Evolutionary conservation across 2,888 invertebrate species (phyloP).

Genomic region (Minunthozetes semirufus): DNA sequence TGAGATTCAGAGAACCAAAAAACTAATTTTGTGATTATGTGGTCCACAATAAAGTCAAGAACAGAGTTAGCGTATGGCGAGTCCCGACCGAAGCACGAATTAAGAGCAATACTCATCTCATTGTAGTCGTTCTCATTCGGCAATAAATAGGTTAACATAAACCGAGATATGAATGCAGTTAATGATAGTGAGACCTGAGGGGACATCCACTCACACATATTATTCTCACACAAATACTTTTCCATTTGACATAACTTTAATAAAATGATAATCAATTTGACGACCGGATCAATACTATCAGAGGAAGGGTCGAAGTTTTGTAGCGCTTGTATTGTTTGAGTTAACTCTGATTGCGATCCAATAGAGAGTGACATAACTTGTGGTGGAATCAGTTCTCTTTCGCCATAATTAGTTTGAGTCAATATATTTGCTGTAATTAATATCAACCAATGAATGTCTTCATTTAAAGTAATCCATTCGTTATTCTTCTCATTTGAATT

Average conservation of each 20-base stretch:
- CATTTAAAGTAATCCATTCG: conserved; percentile 60
- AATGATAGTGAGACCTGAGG: conserved; percentile 69
- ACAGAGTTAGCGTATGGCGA: conserved; percentile 61
- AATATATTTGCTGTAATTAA: conserved; percentile 63
- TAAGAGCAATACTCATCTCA: conserved; percentile 57
- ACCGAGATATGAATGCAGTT: conserved; percentile 71
- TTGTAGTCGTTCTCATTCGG: conserved; percentile 57
- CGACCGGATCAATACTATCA: conserved; percentile 37
- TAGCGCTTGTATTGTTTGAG: conserved; percentile 30
- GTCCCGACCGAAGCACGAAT: conserved; percentile 60
- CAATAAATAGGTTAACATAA: conserved; percentile 66
- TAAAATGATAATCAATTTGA: conserved; percentile 61
- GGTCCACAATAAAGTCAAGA: conserved; percentile 59
- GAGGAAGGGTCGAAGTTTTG: conserved; percentile 32
- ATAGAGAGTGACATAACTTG: conserved; percentile 50
- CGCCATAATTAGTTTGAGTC: conserved; percentile 60
- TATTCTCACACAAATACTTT: conserved; percentile 63
- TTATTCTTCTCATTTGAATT: conserved; percentile 16
- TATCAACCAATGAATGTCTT: conserved; percentile 83
- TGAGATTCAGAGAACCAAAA: conserved; percentile 28
- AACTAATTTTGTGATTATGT: conserved; percentile 50
- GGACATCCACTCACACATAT: conserved; percentile 61
- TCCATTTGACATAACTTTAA: conserved; percentile 69
- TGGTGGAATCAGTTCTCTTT: conserved; percentile 60
- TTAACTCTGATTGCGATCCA: conserved; percentile 18